Evolutionary conservation across 1,140 invertebrate genomes (phyloP).

Genomic region (Drosophila repletoides): DNA sequence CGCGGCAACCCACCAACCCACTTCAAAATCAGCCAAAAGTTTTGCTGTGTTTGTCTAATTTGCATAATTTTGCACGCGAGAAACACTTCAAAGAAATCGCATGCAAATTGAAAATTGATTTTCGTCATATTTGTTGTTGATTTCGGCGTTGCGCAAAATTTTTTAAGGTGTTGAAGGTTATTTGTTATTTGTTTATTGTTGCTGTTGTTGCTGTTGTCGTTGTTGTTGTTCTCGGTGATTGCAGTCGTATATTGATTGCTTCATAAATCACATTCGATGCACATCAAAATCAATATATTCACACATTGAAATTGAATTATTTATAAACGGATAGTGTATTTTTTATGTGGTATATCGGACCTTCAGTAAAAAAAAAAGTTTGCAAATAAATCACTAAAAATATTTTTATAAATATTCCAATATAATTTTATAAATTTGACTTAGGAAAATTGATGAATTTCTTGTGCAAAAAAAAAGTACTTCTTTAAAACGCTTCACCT

Average conservation of each 20-base stretch:
- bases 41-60: slow-evolving; percentile 49
- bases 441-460: too few species aligned
- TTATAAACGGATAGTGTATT: not conserved
- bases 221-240: slow-evolving; percentile 9
- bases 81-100: slow-evolving; percentile 62
- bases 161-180: slow-evolving; percentile 62
- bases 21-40: slow-evolving; percentile 15
- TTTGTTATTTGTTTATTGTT: slow-evolving; percentile 9
- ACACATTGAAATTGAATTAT: slow-evolving; percentile 23
- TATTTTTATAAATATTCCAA: not conserved
- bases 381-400: not conserved
- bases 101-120: slow-evolving; percentile 76
- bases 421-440: not conserved
- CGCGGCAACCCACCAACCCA: slow-evolving; percentile 1
- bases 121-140: slow-evolving; percentile 37
- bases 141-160: slow-evolving; percentile 48
- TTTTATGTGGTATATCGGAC: too few species aligned
- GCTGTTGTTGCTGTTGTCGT: slow-evolving; percentile 1
- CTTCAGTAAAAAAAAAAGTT: too few species aligned
- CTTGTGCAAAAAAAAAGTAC: too few species aligned
- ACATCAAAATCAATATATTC: not conserved
- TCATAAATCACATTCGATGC: slow-evolving; percentile 58
- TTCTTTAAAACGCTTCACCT: too few species aligned
- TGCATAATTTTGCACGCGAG: slow-evolving; percentile 70
- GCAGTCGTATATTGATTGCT: slow-evolving; percentile 4